These are phyloP conservation scores for Excalfactoria chinensis DNA, from an alignment of 2,113 vertebrate genomes.

Conservation along the genomic window DNA sequence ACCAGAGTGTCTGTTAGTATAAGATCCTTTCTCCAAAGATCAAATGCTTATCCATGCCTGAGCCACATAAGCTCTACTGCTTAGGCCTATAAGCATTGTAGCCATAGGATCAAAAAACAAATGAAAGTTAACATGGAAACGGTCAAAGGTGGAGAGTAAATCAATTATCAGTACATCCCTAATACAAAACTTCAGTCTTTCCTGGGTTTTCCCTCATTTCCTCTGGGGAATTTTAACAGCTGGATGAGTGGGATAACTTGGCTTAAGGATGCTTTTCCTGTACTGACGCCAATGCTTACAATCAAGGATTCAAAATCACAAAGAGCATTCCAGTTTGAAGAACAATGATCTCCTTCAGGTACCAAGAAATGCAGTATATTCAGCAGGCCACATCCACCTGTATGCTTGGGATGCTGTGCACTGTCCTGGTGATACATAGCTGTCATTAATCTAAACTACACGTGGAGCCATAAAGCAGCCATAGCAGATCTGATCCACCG, in stretches of 20 bases:
- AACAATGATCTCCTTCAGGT: constrained; percentile 61
- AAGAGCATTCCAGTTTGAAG: neutral
- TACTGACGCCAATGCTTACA: constrained; percentile 41
- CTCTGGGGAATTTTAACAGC: constrained; percentile 59
- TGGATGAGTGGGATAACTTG: constrained; percentile 64
- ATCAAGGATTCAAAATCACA: constrained; percentile 45
- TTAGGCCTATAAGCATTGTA: neutral
- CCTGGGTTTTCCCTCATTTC: constrained; percentile 54
- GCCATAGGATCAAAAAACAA: neutral
- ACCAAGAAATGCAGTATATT: neutral
- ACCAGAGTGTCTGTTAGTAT: neutral
- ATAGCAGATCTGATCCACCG: neutral
- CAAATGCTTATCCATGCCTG: neutral
- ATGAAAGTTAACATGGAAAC: neutral
- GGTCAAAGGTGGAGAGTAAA: constrained; percentile 46
- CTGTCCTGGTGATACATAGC: neutral
- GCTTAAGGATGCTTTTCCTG: constrained; percentile 59
- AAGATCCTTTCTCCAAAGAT: neutral
- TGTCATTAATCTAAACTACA: neutral
- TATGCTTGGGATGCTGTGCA: neutral
- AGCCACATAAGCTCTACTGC: neutral
- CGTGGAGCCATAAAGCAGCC: neutral
- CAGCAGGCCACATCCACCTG: neutral
- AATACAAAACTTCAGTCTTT: constrained; percentile 31
- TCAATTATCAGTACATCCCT: constrained; percentile 45